Evolutionary conservation across 2,113 vertebrate species (phyloP).

Genomic region (Cyphomyrus plagiostoma): DNA sequence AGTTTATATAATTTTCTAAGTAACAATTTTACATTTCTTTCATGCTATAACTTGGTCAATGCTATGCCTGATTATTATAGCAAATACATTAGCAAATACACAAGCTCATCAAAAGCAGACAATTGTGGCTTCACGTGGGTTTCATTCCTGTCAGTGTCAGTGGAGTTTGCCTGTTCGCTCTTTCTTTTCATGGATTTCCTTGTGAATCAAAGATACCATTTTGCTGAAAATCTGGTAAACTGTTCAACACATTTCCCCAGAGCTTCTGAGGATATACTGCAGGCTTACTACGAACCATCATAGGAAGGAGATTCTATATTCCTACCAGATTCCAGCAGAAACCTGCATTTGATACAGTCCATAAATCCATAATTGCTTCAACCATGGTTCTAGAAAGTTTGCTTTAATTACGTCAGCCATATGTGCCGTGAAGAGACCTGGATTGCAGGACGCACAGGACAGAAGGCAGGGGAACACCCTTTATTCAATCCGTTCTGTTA

Average conservation of each 20-base stretch:
- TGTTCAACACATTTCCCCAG: background rate
- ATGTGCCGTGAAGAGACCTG: background rate
- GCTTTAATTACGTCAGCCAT: background rate
- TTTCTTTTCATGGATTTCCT: background rate
- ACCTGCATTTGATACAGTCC: background rate
- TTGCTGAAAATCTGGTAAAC: background rate
- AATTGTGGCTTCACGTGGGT: background rate
- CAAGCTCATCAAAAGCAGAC: background rate
- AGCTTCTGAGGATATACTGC: background rate
- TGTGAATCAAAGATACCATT: background rate
- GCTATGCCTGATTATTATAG: background rate
- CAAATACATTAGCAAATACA: background rate
- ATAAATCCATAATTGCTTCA: background rate
- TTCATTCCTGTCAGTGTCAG: background rate
- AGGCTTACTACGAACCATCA: background rate
- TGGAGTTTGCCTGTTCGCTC: background rate
- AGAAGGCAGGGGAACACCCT: background rate
- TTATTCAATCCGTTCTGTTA: too few relatives aligned
- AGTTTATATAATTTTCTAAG: background rate
- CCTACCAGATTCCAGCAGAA: background rate
- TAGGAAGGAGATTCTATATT: background rate
- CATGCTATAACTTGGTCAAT: background rate
- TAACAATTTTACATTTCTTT: background rate
- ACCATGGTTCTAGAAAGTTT: background rate
- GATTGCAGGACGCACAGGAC: background rate